Base-by-base conservation (phyloP, 2,888 invertebrate species). In the Pammene aurita region DNA sequence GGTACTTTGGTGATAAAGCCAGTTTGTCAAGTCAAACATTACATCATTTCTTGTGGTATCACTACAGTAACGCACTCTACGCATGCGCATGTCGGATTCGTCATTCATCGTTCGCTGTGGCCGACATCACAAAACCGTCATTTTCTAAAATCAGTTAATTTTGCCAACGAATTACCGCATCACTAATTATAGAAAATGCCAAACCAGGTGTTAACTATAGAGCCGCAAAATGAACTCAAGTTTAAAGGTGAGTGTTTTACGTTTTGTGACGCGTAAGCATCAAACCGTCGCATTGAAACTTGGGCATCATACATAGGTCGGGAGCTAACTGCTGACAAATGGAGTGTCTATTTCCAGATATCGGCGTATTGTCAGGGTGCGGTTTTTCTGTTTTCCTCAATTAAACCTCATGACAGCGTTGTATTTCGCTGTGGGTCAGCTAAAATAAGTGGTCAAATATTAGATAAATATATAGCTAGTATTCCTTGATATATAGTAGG, bases 141-240 rank as follows among this genome's bases (percentile, higher is more conserved):
- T 84, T 84, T 83, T 82, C 81, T 81, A 52, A 78, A 82, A 84
- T 82, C 80, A 80, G 78, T 80, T 80, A 82, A 82, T 83, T 89
- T 89, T 88, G 81, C 85, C 84, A 85, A 84, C 85, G 83, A 84
- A 80, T 80, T 83, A 84, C 81, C 82, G 93, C 85, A 89, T 94
- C 94, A 94, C 93, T 94, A 84, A 77, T 76, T 80, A 78, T 81
- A 81, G 82, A 91, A 87, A 84, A 92, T 92, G 92, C 95, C 94
- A 81, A 96, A 96, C 88, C 96, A 96, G 89, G 94, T 97, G 87
- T 93, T 98, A 91, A 93, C 94, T 87, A 96, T 98, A 94, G 96
- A 97, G 84, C 98, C 98, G 80, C 95, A 96, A 92, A 94, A 95
- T 92, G 98, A 97, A 93, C 95, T 98, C 82, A 96, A 95, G 94